These are phyloP conservation scores for Lasaia peninsularis DNA, from an alignment of 1,140 invertebrate genomes.

Conservation along the genomic window DNA sequence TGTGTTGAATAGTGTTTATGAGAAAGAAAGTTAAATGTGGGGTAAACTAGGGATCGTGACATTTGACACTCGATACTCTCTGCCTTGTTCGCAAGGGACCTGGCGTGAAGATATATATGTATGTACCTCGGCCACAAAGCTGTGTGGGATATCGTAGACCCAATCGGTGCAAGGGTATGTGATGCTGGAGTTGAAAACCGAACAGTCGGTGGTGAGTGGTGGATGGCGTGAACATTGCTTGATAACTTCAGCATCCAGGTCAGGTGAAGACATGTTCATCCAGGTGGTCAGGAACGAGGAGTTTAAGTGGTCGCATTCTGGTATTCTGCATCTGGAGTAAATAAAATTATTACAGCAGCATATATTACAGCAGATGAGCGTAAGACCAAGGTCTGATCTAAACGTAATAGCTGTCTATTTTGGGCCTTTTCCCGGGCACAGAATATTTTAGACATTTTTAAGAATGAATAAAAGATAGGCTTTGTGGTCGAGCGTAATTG, in stretches of 20 bases:
- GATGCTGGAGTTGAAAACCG: conserved; percentile 23
- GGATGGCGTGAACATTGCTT: conserved; percentile 40
- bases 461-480: too few species aligned
- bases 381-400: too few species aligned
- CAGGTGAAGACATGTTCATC: conserved; percentile 33
- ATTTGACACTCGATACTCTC: too few species aligned
- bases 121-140: conserved; percentile 58
- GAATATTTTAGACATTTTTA: too few species aligned
- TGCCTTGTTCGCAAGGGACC: too few species aligned
- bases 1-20: too few species aligned
- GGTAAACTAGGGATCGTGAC: too few species aligned
- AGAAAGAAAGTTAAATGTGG: too few species aligned
- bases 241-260: conserved; percentile 22
- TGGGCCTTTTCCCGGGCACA: too few species aligned
- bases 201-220: conserved; percentile 26
- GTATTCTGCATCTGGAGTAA: conserved; percentile 44
- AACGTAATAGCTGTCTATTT: too few species aligned
- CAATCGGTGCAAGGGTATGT: conserved; percentile 38
- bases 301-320: conserved; percentile 32
- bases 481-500: too few species aligned
- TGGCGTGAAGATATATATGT: background rate
- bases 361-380: background rate
- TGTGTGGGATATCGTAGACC: conserved; percentile 51
- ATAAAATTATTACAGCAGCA: background rate
- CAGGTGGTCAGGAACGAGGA: conserved; percentile 29